Conservation (phyloP, 2,888 invertebrate genomes). For the Elmis aenea region DNA sequence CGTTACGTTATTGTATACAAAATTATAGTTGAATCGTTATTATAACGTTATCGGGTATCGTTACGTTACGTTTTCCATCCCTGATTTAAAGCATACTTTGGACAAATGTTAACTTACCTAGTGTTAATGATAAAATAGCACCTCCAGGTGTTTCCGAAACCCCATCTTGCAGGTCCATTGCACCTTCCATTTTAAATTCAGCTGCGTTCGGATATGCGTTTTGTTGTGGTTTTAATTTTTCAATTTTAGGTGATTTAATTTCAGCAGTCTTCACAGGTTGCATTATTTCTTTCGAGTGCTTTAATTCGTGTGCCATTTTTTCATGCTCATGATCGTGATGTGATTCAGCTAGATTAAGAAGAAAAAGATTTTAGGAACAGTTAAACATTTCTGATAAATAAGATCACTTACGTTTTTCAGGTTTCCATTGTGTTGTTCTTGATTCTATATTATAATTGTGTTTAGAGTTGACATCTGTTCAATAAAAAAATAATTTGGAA, state of each 20-base stretch:
- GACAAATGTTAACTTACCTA: constrained; percentile 54
- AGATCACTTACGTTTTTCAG: constrained; percentile 14
- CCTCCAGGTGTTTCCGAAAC: constrained; percentile 69
- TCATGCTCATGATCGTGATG: constrained; percentile 41
- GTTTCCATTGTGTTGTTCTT: constrained; percentile 10
- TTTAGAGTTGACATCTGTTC: no score
- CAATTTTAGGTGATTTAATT: constrained; percentile 9
- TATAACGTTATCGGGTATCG: no score
- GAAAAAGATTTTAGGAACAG: no score
- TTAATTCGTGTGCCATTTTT: constrained; percentile 42
- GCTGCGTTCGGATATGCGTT: constrained; percentile 32
- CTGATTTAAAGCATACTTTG: no score
- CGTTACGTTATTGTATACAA: no score
- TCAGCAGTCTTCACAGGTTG: constrained; percentile 16
- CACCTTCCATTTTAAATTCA: constrained; percentile 33
- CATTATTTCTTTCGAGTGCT: constrained; percentile 37
- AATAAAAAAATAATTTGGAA: no score
- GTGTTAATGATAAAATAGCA: constrained; percentile 71
- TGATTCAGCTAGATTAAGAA: no score
- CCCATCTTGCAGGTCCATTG: constrained; percentile 52
- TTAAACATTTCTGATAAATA: no score
- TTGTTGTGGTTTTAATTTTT: constrained; percentile 16
- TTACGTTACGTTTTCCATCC: no score
- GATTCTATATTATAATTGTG: no score
- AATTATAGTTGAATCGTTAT: no score